A percentile compares a stretch with the other conserved stretches of the same genome.
phyloP scores from a whole-genome alignment of 2,888 invertebrate species.

The Micoletzkya japonica region DNA sequence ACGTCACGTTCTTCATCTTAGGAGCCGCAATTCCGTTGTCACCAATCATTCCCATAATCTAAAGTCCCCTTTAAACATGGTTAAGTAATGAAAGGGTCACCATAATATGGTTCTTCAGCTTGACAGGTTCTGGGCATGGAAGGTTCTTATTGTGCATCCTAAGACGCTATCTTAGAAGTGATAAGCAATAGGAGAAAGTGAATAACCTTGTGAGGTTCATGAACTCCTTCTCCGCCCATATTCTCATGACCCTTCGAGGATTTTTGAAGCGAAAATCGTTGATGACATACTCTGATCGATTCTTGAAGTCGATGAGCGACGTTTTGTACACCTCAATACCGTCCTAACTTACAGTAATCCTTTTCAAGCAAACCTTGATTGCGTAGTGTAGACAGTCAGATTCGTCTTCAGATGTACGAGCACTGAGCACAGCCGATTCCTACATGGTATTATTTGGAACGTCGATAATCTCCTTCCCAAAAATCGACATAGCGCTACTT shows the following conservation, averaged over 20 bases:
- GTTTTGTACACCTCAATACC: conserved; percentile 73
- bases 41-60: conserved; percentile 72
- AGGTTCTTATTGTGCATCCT: conserved; percentile 59
- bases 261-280: conserved; percentile 72
- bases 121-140: conserved; percentile 69
- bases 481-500: not conserved
- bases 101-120: conserved; percentile 68
- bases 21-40: conserved; percentile 68
- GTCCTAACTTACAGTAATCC: not conserved
- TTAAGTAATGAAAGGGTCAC: not conserved
- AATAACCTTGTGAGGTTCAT: conserved; percentile 69
- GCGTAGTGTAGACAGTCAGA: conserved; percentile 37
- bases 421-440: conserved; percentile 59
- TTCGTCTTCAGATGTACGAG: conserved; percentile 19
- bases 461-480: not conserved
- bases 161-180: not conserved
- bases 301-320: conserved; percentile 71
- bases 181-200: not conserved
- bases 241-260: conserved; percentile 70
- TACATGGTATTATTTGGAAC: conserved; percentile 58
- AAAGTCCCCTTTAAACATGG: conserved; percentile 54
- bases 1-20: conserved; percentile 68
- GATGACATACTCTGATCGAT: conserved; percentile 69
- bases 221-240: conserved; percentile 73
- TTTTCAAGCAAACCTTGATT: conserved; percentile 37